Conservation (phyloP, 1,140 invertebrate genomes). For the Sweltsa coloradensis region DNA sequence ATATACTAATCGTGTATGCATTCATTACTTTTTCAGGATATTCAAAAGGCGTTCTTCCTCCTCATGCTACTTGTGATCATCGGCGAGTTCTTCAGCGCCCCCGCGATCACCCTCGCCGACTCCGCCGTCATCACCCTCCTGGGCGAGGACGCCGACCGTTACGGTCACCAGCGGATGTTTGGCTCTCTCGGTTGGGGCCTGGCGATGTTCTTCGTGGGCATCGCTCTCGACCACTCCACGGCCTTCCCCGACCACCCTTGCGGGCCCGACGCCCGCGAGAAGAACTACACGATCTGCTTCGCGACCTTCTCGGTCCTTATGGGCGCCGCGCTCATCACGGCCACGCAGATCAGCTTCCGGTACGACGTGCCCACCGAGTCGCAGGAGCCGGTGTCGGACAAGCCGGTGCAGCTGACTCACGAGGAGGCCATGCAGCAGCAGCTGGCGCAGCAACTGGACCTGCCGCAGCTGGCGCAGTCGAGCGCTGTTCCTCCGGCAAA, state of each 20-base stretch:
- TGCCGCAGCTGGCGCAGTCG: constrained; percentile 59
- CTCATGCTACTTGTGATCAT: constrained; percentile 83
- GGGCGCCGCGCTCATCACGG: constrained; percentile 85
- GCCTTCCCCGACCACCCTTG: constrained; percentile 84
- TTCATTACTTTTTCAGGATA: too few relatives aligned
- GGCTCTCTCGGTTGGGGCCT: constrained; percentile 96
- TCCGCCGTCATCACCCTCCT: constrained; percentile 84
- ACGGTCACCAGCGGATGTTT: constrained; percentile 96
- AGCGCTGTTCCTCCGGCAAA: constrained; percentile 32
- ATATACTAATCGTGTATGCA: too few relatives aligned
- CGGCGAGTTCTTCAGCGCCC: constrained; percentile 95
- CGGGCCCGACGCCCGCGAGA: constrained; percentile 73
- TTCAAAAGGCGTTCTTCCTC: constrained; percentile 93
- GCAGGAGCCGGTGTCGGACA: constrained; percentile 24
- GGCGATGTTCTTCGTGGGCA: constrained; percentile 97
- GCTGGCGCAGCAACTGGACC: constrained; percentile 63
- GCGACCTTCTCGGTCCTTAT: constrained; percentile 95
- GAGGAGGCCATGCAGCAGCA: constrained; percentile 71
- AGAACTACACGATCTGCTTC: constrained; percentile 98
- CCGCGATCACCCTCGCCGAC: constrained; percentile 93
- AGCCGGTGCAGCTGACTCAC: constrained; percentile 32
- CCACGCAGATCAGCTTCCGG: constrained; percentile 54
- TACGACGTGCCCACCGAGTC: constrained; percentile 34
- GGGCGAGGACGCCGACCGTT: constrained; percentile 83
- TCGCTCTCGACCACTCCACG: constrained; percentile 93